Conservation (phyloP, 2,113 vertebrate species). For the Lathamus discolor region DNA sequence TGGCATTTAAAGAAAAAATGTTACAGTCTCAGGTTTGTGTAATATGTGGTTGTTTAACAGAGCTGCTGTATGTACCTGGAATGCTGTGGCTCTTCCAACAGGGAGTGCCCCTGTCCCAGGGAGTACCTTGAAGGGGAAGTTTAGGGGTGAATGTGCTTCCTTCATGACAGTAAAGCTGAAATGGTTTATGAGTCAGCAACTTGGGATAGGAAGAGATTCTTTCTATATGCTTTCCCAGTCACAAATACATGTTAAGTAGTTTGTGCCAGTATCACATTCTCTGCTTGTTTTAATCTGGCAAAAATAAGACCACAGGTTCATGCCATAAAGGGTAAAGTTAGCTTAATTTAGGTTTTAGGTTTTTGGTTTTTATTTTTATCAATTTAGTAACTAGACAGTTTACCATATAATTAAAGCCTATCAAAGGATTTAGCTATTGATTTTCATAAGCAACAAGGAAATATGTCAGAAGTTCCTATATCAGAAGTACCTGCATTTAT, state of each 20-base stretch:
- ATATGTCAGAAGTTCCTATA: neutral
- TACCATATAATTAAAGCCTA: neutral
- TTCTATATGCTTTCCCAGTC: neutral
- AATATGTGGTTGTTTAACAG: neutral
- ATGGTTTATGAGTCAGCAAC: neutral
- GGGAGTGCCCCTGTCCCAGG: neutral
- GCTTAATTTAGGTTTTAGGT: neutral
- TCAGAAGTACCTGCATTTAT: neutral
- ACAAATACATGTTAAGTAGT: neutral
- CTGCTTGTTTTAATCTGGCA: neutral
- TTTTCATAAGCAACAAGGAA: neutral
- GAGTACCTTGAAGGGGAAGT: neutral
- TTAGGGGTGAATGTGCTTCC: neutral
- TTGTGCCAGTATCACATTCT: neutral
- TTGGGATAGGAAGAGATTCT: neutral
- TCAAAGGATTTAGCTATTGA: neutral
- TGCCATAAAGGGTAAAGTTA: neutral
- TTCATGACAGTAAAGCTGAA: neutral
- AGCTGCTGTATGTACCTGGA: neutral
- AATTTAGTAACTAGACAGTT: neutral
- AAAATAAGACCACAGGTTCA: neutral
- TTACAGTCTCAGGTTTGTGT: neutral
- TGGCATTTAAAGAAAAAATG: neutral
- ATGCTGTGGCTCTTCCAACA: neutral
- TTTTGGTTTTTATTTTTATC: neutral